Conservation (phyloP, 2,888 invertebrate species). For the Linnaemya vulpina region DNA sequence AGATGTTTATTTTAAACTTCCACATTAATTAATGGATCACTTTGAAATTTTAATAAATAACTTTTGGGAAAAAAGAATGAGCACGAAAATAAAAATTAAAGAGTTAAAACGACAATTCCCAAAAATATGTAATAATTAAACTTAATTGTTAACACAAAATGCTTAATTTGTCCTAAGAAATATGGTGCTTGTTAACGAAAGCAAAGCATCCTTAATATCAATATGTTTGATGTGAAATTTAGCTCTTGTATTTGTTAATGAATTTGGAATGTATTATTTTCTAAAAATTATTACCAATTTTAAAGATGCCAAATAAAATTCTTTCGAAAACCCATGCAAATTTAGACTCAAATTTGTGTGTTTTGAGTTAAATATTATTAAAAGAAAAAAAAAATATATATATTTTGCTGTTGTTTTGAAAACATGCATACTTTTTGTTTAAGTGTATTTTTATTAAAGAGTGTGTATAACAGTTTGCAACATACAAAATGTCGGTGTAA, state of each 20-base stretch:
- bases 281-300: background rate
- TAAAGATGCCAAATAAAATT: constrained; percentile 37
- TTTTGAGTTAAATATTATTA: constrained; percentile 12
- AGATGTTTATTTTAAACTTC: no score
- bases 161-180: background rate
- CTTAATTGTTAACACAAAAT: background rate
- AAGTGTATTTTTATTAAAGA: constrained; percentile 13
- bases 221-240: background rate
- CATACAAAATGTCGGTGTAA: constrained; percentile 35
- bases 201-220: background rate
- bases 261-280: constrained; percentile 14
- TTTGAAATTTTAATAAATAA: no score
- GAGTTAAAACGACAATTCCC: no score
- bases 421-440: constrained; percentile 54
- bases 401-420: background rate
- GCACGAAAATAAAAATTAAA: no score
- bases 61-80: no score
- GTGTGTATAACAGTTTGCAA: constrained; percentile 19
- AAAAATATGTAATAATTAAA: no score
- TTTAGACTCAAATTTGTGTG: constrained; percentile 24
- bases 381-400: background rate
- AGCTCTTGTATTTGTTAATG: background rate
- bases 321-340: constrained; percentile 56
- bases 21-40: no score
- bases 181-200: background rate